Evolutionary conservation across 2,888 invertebrate genomes (phyloP), one percentile per base, ranked within the genome.

Genomic region (Lasiommata megera): DNA sequence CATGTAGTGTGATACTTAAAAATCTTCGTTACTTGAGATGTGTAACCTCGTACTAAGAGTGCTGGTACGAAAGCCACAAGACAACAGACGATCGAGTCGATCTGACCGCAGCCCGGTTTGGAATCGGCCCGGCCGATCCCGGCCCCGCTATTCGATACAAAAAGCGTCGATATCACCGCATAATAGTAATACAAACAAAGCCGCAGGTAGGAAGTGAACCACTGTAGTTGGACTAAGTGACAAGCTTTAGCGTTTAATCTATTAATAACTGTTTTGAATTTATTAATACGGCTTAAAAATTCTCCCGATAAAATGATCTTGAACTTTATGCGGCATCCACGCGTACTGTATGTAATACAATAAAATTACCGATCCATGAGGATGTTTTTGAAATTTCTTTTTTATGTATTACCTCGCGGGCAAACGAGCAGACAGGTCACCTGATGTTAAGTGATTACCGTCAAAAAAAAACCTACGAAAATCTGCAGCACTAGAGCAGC

Each of bases 101-200:
- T 54, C 55, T 47, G 54, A 65, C 66, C 66, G 54, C 64, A 60
- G 54, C 44, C 51, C 43, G 57, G 34, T 54, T 36, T 12, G 16
- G 31, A 52, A 40, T 51, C 60, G 56, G 51, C 52, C 60, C 54
- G 60, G 52, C 58, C 64, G 61, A 54, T 44, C 58, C 78, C 72
- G 68, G 74, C 67, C 61, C 74, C 77, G 76, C 76, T 78, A 75
- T 60, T 67, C 74, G 73, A 72, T 73, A 72, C 80, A 82, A 84
- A 83, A 84, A 82, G 70, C 73, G 67, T 71, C 73, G 74, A 72
- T 76, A 79, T 74, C 77, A 69, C 76, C 72, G 73, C 74, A 73
- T 75, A 72, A 72, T 73, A 72, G 76, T 73, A 79, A 82, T 80
- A 72, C 78, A 80, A 83, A 84, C 70, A 80, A 81, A 80, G 73